A percentile compares a stretch with the other conserved stretches of the same genome.
Conservation (phyloP, 2,888 invertebrate species). For the Ceramica pisi region DNA sequence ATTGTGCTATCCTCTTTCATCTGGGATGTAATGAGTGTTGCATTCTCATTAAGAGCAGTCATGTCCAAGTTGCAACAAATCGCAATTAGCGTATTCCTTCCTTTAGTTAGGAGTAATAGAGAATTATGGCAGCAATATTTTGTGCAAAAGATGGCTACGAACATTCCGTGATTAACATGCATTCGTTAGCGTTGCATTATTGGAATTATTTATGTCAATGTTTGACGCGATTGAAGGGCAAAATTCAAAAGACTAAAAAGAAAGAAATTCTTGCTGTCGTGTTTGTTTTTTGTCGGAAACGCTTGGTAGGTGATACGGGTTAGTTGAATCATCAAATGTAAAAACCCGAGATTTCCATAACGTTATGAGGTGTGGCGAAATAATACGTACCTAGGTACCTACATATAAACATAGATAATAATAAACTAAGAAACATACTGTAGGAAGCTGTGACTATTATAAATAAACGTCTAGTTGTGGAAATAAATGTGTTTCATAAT, state of each 20-base stretch:
- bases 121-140: slow-evolving; percentile 46
- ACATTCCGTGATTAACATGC: slow-evolving; percentile 40
- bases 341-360: slow-evolving; percentile 13
- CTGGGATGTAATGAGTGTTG: slow-evolving; percentile 34
- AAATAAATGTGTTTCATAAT: slow-evolving; percentile 11
- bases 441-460: background rate
- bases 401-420: background rate
- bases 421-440: background rate
- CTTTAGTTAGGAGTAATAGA: slow-evolving; percentile 37
- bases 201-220: slow-evolving; percentile 13
- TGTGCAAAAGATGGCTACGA: slow-evolving; percentile 9
- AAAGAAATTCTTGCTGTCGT: background rate
- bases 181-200: background rate
- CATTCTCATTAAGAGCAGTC: slow-evolving; percentile 39
- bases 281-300: slow-evolving; percentile 28
- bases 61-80: slow-evolving; percentile 49
- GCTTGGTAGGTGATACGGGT: slow-evolving; percentile 1
- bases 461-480: background rate
- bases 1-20: slow-evolving; percentile 43
- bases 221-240: slow-evolving; percentile 3
- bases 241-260: slow-evolving; percentile 14
- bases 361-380: background rate
- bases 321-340: slow-evolving; percentile 17
- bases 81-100: slow-evolving; percentile 35
- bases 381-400: too few species aligned